Base-by-base conservation (phyloP, 2,888 invertebrate species). In the Papilio gigon region DNA sequence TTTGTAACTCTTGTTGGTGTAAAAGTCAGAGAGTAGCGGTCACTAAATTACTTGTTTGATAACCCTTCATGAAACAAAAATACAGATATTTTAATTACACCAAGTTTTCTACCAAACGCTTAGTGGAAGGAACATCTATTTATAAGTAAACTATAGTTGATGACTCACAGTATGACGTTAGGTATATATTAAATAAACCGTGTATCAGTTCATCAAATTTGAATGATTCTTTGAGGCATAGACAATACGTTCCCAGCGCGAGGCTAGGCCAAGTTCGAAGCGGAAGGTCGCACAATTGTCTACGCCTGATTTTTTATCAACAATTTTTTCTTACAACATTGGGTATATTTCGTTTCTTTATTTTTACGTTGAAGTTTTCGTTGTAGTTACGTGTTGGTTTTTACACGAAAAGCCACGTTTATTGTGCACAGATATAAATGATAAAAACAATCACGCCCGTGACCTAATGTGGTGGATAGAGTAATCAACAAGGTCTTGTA, bases 261-360 rank as follows among this genome's bases (percentile, higher is more conserved):
- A 83, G 83, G 82, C 78, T 84, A 84, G 86, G 87, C 84, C 88
- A 88, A 88, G 86, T 85, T 81, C 82, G 78, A 70, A 67, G 73
- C 70, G 66, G 80, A 84, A 88, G 87, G 87, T 76, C 82, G 72
- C 61, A 33, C 71, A 63, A 84, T 86, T 86, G 80, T 84, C 76
- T 75, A 82, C 84, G 82, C 75, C 76, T 68, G 67, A 67, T 70
- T 71, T 72, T 71, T 68, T 68, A 33, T 27, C 22, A 42, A 12
- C 20, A 25, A 60, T 65, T 68, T 68, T 68, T 59, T 37, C 37
- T 30, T 22, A 40, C 50, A 30, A 17, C 40, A 53, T 68, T 65
- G 60, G 50, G 50, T 53, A 68, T 25, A 64, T 42, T 60, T 40
- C 20, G 40, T 20, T 33, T 63, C 35, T 64, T 58, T 53, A 56